Base-by-base conservation (phyloP, 1,140 invertebrate species). In the Drosophila busckii region DNA sequence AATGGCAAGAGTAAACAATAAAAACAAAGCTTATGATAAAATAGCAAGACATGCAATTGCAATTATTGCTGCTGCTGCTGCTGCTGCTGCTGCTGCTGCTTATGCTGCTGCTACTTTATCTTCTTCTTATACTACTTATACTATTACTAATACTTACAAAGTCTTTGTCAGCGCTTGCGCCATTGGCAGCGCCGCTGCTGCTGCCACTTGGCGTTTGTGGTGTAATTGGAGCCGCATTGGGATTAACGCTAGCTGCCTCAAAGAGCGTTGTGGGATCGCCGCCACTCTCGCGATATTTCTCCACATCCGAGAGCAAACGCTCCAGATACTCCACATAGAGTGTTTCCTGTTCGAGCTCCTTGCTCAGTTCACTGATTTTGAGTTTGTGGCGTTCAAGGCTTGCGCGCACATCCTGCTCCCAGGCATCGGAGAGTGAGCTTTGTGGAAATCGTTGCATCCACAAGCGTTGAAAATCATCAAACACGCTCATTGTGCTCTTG, bases 291-390 rank as follows among this genome's bases (percentile, higher is more conserved):
- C 89, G 88, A 87, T 93, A 93, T 65, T 93, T 91, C 67, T 95
- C 94, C 4, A 95, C 94, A 88, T 96, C 94, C 37, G 92, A 92
- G 10, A 97, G 84, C 26, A 96, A 86, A 46, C 93, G 91, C 87
- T 96, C 94, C 62, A 97, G 89, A 88, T 96, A 96, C 85, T 95
- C 93, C 4, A 96, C 95, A 78, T 96, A 96, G 76, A 95, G 93
- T 82, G 95, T 93, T 88, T 96, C 95, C 84, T 96, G 95, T 76
- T 96, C 94, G 19, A 96, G 88, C 88, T 96, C 94, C 80, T 95
- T 94, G 84, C 92, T 92, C 34, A 96, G 90, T 55, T 93, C 90
- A 35, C 89, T 88, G 40, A 96, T 94, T 89, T 93, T 93, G 82
- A 94, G 91, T 89, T 94, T 94, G 89, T 97, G 95, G 88, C 94